Evolutionary conservation across 2,888 invertebrate genomes (phyloP).

Genomic region (Myathropa florea): DNA sequence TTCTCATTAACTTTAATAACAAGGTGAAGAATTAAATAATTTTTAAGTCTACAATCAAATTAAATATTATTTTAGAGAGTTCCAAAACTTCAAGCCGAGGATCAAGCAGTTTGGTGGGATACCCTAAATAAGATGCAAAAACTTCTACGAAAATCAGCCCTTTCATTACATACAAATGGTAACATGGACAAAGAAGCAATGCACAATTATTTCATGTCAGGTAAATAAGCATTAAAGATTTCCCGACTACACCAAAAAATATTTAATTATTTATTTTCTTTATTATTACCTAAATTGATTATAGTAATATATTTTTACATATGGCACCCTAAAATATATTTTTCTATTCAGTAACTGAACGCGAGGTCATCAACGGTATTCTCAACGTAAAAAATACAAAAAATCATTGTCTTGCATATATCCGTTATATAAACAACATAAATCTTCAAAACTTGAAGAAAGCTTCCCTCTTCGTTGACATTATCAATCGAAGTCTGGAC

Average conservation of each 20-base stretch:
- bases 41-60: neutral
- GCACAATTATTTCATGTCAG: conserved; percentile 99
- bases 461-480: conserved; percentile 97
- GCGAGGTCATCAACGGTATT: conserved; percentile 98
- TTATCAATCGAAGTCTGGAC: conserved; percentile 94
- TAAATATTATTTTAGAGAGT: conserved; percentile 84
- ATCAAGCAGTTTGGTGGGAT: conserved; percentile 99
- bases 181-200: conserved; percentile 95
- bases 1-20: conserved; percentile 97
- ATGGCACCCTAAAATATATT: too few species aligned
- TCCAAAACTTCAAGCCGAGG: conserved; percentile 96
- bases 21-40: conserved; percentile 85
- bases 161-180: conserved; percentile 90
- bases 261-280: too few species aligned
- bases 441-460: conserved; percentile 96
- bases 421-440: conserved; percentile 97
- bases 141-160: conserved; percentile 93
- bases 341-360: conserved; percentile 91
- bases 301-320: too few species aligned
- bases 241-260: neutral
- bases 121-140: conserved; percentile 97
- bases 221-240: conserved; percentile 81
- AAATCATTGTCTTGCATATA: conserved; percentile 97
- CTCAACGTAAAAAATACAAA: conserved; percentile 96
- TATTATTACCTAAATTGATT: too few species aligned